A percentile compares a stretch with the other conserved stretches of the same genome.
phyloP scores from a whole-genome alignment of 2,113 vertebrate species.

The Corynorhinus townsendii region DNA sequence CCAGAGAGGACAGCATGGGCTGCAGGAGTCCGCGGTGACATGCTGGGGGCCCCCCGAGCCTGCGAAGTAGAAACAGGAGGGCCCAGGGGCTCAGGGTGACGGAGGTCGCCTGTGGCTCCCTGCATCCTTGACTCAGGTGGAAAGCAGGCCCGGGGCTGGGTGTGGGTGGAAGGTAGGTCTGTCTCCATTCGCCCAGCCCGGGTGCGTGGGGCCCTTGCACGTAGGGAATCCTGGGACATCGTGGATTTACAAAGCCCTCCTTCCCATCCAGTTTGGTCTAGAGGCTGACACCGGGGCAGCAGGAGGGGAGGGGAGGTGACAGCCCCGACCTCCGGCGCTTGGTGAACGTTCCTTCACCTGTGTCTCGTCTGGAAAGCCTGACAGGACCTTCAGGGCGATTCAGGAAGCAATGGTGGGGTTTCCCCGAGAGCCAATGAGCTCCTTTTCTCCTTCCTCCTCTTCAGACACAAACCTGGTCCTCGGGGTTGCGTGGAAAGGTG shows the following conservation, averaged over 20 bases:
- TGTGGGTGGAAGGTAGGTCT: neutral
- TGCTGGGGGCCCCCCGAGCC: neutral
- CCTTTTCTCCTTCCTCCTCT: neutral
- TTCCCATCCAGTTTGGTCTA: neutral
- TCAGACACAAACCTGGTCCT: neutral
- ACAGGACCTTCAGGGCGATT: fast-evolving
- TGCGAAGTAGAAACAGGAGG: fast-evolving
- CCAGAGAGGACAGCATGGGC: fast-evolving
- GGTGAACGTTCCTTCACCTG: neutral
- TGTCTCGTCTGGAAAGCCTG: neutral
- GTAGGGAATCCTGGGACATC: too few relatives aligned
- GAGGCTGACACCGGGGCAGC: neutral
- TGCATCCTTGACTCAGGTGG: fast-evolving
- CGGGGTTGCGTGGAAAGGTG: neutral
- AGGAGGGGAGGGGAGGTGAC: neutral
- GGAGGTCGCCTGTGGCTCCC: neutral
- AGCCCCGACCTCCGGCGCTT: neutral
- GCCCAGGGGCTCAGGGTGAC: neutral
- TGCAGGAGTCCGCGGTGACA: fast-evolving
- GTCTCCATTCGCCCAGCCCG: neutral
- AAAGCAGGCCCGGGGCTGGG: neutral
- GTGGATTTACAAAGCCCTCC: neutral
- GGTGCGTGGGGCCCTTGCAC: neutral
- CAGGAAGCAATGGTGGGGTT: fast-evolving
- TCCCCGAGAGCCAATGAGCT: neutral